Percentiles rank a stretch among this genome's conserved stretches.
These are phyloP conservation scores for Alauda arvensis DNA, from an alignment of 2,797 vertebrate genomes.

Conservation along the genomic window DNA sequence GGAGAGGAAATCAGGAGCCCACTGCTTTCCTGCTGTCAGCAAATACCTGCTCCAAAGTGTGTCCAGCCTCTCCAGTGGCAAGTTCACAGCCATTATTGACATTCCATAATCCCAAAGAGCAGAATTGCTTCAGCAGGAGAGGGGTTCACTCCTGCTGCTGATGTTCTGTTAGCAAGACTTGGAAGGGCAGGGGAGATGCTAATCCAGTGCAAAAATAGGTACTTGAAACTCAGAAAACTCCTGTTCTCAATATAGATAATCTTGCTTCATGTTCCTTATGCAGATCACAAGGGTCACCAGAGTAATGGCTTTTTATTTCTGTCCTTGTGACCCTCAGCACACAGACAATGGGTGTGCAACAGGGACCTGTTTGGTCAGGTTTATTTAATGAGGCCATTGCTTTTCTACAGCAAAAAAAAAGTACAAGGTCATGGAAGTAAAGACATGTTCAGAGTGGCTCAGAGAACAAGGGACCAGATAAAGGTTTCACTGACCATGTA, in stretches of 20 bases:
- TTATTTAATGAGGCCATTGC: slow-evolving; percentile 5
- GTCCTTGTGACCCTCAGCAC: neutral
- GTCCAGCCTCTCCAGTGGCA: neutral
- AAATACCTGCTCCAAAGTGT: neutral
- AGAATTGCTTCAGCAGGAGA: neutral
- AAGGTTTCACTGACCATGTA: neutral
- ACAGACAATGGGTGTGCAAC: neutral
- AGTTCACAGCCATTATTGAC: neutral
- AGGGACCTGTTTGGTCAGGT: neutral
- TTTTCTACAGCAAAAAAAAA: slow-evolving; percentile 11
- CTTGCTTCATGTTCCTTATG: neutral
- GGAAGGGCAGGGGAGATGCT: neutral
- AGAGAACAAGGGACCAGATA: neutral
- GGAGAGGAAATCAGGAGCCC: neutral
- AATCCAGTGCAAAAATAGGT: neutral
- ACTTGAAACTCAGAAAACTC: slow-evolving; percentile 5
- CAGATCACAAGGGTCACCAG: neutral
- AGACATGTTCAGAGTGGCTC: neutral
- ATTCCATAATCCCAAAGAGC: neutral
- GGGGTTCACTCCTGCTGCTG: neutral
- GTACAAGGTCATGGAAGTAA: neutral
- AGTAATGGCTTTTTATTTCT: slow-evolving; percentile 8
- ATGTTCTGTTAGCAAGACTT: neutral
- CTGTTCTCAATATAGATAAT: neutral
- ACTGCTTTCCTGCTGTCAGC: neutral